Percentiles rank a stretch among this genome's conserved stretches.
These are phyloP conservation scores for Anagyrus pseudococci DNA, from an alignment of 2,888 invertebrate species.

Conservation along the genomic window DNA sequence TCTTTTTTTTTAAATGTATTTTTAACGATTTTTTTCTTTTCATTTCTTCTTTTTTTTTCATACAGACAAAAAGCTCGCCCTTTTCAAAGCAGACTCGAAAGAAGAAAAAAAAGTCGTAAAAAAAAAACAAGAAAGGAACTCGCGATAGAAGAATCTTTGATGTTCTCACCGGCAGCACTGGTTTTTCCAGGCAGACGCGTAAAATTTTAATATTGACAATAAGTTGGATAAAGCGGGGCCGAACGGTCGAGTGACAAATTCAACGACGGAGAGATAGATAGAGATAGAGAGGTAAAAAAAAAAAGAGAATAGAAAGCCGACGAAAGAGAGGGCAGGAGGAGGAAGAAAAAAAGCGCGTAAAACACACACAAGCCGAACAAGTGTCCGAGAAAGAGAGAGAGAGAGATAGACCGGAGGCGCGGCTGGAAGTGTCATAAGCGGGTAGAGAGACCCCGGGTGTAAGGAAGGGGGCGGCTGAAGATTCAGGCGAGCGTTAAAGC, in stretches of 20 bases:
- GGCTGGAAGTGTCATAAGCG: slow-evolving; percentile 25
- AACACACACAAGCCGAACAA: slow-evolving; percentile 21
- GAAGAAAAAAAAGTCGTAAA: too few relatives aligned
- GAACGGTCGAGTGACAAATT: too few relatives aligned
- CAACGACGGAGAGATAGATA: not conserved
- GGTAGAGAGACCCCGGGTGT: slow-evolving; percentile 1
- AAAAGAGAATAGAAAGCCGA: not conserved
- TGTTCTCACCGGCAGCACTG: too few relatives aligned
- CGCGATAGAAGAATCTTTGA: too few relatives aligned
- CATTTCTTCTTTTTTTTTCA: not conserved
- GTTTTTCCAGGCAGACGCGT: too few relatives aligned
- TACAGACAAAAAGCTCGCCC: too few relatives aligned
- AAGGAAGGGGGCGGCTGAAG: not conserved
- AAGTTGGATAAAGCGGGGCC: too few relatives aligned
- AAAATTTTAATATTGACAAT: too few relatives aligned
- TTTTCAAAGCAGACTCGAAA: too few relatives aligned
- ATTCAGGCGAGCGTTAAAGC: too few relatives aligned
- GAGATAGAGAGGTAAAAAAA: not conserved
- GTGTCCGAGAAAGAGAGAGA: too few relatives aligned
- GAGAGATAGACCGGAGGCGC: slow-evolving; percentile 1
- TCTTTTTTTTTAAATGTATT: not conserved
- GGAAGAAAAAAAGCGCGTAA: not conserved
- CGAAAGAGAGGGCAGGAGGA: not conserved
- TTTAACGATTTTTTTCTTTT: not conserved
- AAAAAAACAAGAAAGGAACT: too few relatives aligned